phyloP scores from a whole-genome alignment of 2,888 invertebrate genomes.

The Drosophila anomelani region DNA sequence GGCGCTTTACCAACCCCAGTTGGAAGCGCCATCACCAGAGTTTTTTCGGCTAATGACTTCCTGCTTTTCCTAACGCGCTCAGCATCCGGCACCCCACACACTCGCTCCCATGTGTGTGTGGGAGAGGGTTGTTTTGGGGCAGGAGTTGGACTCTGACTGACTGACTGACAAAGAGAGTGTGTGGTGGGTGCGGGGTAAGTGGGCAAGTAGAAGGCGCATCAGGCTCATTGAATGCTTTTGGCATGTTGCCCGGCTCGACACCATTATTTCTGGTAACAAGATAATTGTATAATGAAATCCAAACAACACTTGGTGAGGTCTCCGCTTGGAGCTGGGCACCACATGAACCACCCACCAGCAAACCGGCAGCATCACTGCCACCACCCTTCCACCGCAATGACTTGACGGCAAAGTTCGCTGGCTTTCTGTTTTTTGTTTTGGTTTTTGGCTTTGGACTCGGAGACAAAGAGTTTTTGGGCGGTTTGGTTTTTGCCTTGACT shows the following conservation, averaged over 20 bases:
- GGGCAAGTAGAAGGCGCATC: slow-evolving; percentile 33
- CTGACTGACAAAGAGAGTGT: slow-evolving; percentile 22
- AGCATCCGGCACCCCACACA: slow-evolving; percentile 60
- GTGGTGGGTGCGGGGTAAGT: slow-evolving; percentile 25
- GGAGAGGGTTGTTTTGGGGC: slow-evolving; percentile 14
- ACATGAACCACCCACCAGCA: neutral
- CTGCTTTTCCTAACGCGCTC: slow-evolving; percentile 71
- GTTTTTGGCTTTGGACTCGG: slow-evolving; percentile 47
- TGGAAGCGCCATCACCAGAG: slow-evolving; percentile 41
- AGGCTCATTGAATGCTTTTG: slow-evolving; percentile 78
- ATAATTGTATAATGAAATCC: slow-evolving; percentile 82
- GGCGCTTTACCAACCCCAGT: slow-evolving; percentile 26
- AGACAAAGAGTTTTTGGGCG: slow-evolving; percentile 48
- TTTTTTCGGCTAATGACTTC: slow-evolving; percentile 74
- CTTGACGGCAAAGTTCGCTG: slow-evolving; percentile 77
- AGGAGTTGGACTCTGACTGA: slow-evolving; percentile 17
- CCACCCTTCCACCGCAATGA: slow-evolving; percentile 65
- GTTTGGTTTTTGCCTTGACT: slow-evolving; percentile 29
- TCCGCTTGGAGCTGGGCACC: slow-evolving; percentile 3
- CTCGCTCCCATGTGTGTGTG: slow-evolving; percentile 29
- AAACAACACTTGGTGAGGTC: slow-evolving; percentile 74
- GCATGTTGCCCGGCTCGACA: slow-evolving; percentile 79
- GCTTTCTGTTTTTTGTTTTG: slow-evolving; percentile 40
- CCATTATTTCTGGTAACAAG: slow-evolving; percentile 82
- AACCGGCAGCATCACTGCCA: slow-evolving; percentile 1